Percentiles rank a stretch among this genome's conserved stretches.
Evolutionary conservation across 2,113 vertebrate genomes (phyloP).

Genomic region (Candoia aspera): DNA sequence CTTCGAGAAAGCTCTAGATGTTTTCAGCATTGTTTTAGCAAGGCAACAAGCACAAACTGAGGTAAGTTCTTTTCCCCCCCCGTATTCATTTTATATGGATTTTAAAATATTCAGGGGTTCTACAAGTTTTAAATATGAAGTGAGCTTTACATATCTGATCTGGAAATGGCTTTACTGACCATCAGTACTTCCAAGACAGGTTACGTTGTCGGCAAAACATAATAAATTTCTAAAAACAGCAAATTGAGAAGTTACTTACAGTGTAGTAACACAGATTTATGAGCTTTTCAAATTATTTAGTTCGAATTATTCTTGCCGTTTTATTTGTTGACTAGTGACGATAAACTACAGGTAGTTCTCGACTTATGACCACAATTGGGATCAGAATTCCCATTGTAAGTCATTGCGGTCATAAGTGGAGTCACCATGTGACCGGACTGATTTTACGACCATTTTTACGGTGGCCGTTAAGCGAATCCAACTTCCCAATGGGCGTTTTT

Average conservation of each 20-base stretch:
- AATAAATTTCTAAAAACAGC: not conserved
- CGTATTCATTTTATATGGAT: not conserved
- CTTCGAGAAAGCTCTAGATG: slow-evolving; percentile 88
- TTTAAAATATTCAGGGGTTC: not conserved
- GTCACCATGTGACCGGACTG: too few species aligned
- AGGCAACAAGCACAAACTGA: slow-evolving; percentile 94
- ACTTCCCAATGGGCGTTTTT: too few species aligned
- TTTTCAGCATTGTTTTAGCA: slow-evolving; percentile 90
- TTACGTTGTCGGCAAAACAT: not conserved
- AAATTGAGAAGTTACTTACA: not conserved
- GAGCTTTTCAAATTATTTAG: not conserved
- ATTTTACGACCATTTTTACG: too few species aligned
- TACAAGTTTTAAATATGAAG: not conserved
- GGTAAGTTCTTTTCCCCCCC: slow-evolving; percentile 67
- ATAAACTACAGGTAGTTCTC: not conserved
- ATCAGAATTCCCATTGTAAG: too few species aligned
- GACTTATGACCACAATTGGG: too few species aligned
- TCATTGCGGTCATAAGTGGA: too few species aligned
- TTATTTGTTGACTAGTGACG: not conserved
- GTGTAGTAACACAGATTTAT: not conserved
- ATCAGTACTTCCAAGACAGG: not conserved
- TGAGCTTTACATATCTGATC: not conserved
- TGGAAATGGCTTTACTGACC: not conserved
- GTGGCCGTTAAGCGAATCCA: too few species aligned
- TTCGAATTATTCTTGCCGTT: not conserved